Percentiles rank a stretch among this genome's conserved stretches.
Evolutionary conservation across 2,888 invertebrate species (phyloP).

Genomic region (Piscicola geometra): DNA sequence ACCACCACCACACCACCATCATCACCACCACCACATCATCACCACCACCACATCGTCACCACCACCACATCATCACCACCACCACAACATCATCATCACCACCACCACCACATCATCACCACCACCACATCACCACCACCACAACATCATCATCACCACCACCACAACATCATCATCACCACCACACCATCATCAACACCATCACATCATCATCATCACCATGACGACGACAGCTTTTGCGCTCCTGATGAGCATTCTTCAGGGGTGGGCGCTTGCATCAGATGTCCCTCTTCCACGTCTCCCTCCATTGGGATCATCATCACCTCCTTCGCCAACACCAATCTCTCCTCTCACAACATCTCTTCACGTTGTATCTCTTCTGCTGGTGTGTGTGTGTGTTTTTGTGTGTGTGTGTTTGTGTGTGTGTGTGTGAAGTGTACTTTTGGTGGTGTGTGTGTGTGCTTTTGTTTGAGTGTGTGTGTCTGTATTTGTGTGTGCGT

Average conservation of each 20-base stretch:
- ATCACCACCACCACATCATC: no score
- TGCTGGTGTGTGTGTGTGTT: slow-evolving; percentile 44
- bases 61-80: not conserved
- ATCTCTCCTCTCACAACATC: slow-evolving; percentile 46
- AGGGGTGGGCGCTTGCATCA: slow-evolving; percentile 36
- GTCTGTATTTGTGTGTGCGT: no score
- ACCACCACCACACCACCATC: no score
- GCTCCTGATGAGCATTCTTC: slow-evolving; percentile 52
- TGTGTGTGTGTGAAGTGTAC: no score
- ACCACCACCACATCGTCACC: not conserved
- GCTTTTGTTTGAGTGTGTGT: no score
- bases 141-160: not conserved
- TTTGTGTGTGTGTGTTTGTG: no score
- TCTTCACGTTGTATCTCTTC: slow-evolving; percentile 56
- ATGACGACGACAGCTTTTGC: slow-evolving; percentile 54
- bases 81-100: no score
- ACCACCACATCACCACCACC: not conserved
- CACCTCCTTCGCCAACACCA: slow-evolving; percentile 46
- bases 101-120: not conserved
- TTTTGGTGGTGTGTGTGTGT: no score
- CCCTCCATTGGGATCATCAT: slow-evolving; percentile 60
- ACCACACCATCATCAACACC: no score
- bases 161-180: not conserved
- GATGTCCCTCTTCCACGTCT: slow-evolving; percentile 54
- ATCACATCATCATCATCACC: no score